A percentile compares a stretch with the other conserved stretches of the same genome.
Evolutionary conservation across 2,113 vertebrate species (phyloP).

Genomic region (Macrotus californicus): DNA sequence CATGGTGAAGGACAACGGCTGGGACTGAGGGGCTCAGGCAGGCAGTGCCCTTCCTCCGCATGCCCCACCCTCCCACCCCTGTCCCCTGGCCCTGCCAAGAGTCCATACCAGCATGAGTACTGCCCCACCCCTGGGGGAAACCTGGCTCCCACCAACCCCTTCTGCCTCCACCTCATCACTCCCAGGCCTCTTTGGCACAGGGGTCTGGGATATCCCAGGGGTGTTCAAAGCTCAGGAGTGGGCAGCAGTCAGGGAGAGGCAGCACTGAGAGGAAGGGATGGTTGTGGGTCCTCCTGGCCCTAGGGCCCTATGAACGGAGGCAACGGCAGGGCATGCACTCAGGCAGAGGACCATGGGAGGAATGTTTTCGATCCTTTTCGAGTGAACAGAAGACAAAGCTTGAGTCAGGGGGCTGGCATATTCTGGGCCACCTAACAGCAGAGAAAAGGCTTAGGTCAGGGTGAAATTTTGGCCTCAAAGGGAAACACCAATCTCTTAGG

Average conservation of each 20-base stretch:
- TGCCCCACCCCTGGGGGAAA: slow-evolving; percentile 46
- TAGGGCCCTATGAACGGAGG: not conserved
- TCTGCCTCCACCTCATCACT: not conserved
- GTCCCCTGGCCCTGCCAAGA: slow-evolving; percentile 5
- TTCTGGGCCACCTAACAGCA: not conserved
- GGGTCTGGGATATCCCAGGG: slow-evolving; percentile 52
- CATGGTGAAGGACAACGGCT: slow-evolving; percentile 86
- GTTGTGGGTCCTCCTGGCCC: not conserved
- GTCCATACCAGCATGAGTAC: slow-evolving; percentile 67
- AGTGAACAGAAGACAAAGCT: not conserved
- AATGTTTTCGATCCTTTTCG: not conserved
- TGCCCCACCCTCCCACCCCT: slow-evolving; percentile 53
- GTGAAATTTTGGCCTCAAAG: not conserved
- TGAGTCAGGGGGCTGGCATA: not conserved
- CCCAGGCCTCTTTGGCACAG: slow-evolving; percentile 34
- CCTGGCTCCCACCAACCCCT: slow-evolving; percentile 32
- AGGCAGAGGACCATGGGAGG: not conserved
- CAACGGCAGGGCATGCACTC: not conserved
- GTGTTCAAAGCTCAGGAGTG: slow-evolving; percentile 56
- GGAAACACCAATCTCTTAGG: not conserved
- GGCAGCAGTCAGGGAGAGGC: slow-evolving; percentile 52
- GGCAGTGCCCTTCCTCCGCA: slow-evolving; percentile 67
- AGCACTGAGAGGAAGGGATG: not conserved
- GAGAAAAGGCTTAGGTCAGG: not conserved
- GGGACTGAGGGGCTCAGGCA: slow-evolving; percentile 77